Base-by-base conservation (phyloP, 1,140 invertebrate genomes). In the Apis dorsata region DNA sequence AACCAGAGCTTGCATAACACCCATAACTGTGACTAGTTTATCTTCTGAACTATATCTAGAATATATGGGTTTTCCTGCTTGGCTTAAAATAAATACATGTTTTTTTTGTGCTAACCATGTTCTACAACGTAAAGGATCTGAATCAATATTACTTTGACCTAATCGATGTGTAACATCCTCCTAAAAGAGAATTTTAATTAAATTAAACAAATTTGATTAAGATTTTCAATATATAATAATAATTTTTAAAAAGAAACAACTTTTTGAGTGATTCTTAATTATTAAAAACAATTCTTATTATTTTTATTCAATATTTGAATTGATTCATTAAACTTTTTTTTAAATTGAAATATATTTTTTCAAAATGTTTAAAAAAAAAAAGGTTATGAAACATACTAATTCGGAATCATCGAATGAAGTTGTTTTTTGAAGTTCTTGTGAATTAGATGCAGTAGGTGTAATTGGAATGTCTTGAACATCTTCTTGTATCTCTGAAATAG, bases 61-160 rank as follows among this genome's bases (percentile, higher is more conserved):
- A 94, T 99, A 99, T 84, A 99, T 98, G 34, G 98, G 98, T 94
- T 99, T 99, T 17, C 98, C 98, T 24, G 98, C 97, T 91, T 98
- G 97, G 94, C 98, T 99, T 12, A 99, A 93, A 86, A 99, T 97
- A 94, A 99, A 99, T 60, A 99, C 95, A 94, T 99, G 98, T 92
- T 98, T 98, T 73, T 96, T 96, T 86, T 98, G 97, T 4, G 96
- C 95, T 65, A 97, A 95, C 96, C 98, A 98, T 69, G 78, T 85
- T 77, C 93, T 94, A 59, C 92, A 93, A 44, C 85, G 91, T 53
- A 94, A 75, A 3, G 93, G 93, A 86, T 94, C 93, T 0, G 80
- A 53, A 34, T 94, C 93, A 24, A 93, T 81, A 71, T 69, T 91
- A 62, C 85, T 92, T 70, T 93, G 92, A 74, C 87, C 83, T 71